Base-by-base conservation (phyloP, 2,797 vertebrate genomes). In the Pangasius djambal region DNA sequence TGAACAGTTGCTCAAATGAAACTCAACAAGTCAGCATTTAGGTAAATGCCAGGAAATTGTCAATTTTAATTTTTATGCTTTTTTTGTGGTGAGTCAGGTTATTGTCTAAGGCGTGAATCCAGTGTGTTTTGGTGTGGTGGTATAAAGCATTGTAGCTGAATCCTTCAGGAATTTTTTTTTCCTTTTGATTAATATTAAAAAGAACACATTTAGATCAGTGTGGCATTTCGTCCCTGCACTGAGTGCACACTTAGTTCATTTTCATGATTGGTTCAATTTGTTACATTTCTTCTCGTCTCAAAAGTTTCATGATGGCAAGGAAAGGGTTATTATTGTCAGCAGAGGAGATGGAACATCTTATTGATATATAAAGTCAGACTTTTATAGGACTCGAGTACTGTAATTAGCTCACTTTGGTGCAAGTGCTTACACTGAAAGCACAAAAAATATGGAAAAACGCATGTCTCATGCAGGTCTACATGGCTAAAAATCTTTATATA, bases 111-210 rank as follows among this genome's bases (percentile, higher is more conserved):
- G 37, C 18, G 82, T 65, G 48, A 85, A 70, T 70, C 65, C 55
- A 55, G 70, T 55, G 31, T 55, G 48, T 70, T 70, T 70, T 55
- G 83, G 15, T 25, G 10, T 52, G 83, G 63, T 13, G 65, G 65
- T 16, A 55, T 16, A 70, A 55, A 70, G 3, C 31, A 50, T 18
- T 69, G 18, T 4, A 34, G 48, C 63, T 34, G 67, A 74, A 69
- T 31, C 75, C 52, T 87, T 86, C 63, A 84, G 48, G n/a, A 52
- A n/a, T 31, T 5, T 63, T 28, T 83, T 88, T 79, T 75, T 74
- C 85, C 57, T 79, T 50, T 84, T 90, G 89, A 92, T 91, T 90
- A 92, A 91, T 91, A 88, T 85, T 84, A 88, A 69, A 61, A 70
- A 72, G 87, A 91, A 89, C 72, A 89, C 79, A 90, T 81, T 70